These are phyloP conservation scores for Acronicta aceris DNA, from an alignment of 2,888 invertebrate species.

Conservation along the genomic window DNA sequence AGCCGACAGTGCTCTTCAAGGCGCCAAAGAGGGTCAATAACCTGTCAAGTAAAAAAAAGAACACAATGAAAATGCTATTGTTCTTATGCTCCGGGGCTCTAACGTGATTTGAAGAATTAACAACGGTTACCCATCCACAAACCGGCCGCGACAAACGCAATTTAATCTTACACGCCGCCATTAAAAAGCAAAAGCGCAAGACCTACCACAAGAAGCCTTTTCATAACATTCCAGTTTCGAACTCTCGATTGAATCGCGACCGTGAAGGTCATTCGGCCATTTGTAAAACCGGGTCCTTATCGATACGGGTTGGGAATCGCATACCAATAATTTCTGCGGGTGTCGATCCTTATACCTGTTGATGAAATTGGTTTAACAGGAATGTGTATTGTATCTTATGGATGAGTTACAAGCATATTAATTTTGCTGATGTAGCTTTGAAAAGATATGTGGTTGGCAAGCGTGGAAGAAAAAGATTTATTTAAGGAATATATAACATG, in stretches of 20 bases:
- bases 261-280: slow-evolving; percentile 40
- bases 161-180: background rate
- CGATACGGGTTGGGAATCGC: slow-evolving; percentile 24
- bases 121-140: background rate
- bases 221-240: slow-evolving; percentile 45
- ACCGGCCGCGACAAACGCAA: background rate
- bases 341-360: slow-evolving; percentile 13
- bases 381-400: slow-evolving; percentile 25
- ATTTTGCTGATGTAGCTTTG: slow-evolving; percentile 17
- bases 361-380: slow-evolving; percentile 23
- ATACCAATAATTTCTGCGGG: slow-evolving; percentile 37
- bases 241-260: slow-evolving; percentile 21
- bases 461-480: too few species aligned
- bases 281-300: slow-evolving; percentile 29
- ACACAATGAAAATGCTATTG: too few species aligned
- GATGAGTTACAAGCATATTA: slow-evolving; percentile 7
- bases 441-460: background rate
- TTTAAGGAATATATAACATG: too few species aligned
- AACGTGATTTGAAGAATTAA: too few species aligned
- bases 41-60: too few species aligned
- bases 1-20: too few species aligned
- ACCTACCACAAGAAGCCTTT: slow-evolving; percentile 52
- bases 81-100: too few species aligned
- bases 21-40: too few species aligned
- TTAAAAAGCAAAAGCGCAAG: slow-evolving; percentile 27